Evolutionary conservation across 2,888 invertebrate genomes (phyloP).

Genomic region (Timandra comae): DNA sequence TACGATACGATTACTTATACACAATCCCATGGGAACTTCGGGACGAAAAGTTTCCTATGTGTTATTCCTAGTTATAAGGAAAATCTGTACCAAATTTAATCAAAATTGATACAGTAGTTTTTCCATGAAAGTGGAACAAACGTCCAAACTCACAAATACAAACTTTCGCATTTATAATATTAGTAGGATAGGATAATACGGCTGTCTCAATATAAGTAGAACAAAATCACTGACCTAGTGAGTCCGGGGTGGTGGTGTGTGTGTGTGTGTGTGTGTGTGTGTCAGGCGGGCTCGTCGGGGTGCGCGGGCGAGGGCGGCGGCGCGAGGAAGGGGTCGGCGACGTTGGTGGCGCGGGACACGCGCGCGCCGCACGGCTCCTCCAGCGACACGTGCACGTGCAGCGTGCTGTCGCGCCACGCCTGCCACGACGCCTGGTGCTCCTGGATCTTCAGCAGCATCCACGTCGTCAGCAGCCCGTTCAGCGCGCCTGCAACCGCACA

Average conservation of each 20-base stretch:
- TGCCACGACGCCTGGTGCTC: conserved; percentile 70
- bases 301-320: conserved; percentile 39
- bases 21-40: no score
- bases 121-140: no score
- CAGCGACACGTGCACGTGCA: conserved; percentile 62
- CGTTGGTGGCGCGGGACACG: conserved; percentile 42
- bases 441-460: conserved; percentile 70
- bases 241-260: not conserved
- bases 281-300: conserved; percentile 24
- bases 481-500: conserved; percentile 44
- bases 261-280: not conserved
- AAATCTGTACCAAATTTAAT: no score
- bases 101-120: no score
- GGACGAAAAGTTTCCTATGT: no score
- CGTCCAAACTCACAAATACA: no score
- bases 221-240: no score
- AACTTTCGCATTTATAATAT: no score
- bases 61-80: no score
- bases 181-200: no score
- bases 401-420: conserved; percentile 64
- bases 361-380: conserved; percentile 31
- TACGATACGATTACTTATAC: no score
- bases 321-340: conserved; percentile 59
- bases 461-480: conserved; percentile 66
- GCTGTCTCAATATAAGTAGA: no score